phyloP scores from a whole-genome alignment of 2,113 vertebrate species.

The Scortum barcoo region DNA sequence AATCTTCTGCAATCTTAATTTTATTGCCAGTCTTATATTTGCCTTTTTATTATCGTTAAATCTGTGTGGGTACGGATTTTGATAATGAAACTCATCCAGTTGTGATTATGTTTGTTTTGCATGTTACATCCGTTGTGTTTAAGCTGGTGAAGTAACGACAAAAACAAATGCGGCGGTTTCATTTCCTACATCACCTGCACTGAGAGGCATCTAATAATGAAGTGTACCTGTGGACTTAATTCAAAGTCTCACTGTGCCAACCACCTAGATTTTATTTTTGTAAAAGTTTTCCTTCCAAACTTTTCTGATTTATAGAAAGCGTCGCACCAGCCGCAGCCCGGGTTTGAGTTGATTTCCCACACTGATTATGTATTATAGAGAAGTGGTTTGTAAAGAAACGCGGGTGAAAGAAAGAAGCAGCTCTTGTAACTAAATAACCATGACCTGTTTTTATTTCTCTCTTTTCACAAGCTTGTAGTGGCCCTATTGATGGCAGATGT shows the following conservation, averaged over 20 bases:
- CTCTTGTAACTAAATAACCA: conserved; percentile 58
- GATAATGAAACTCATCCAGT: background rate
- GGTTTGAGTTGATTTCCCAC: conserved; percentile 56
- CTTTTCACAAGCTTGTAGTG: background rate
- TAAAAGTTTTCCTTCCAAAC: background rate
- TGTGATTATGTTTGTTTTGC: background rate
- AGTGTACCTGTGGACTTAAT: background rate
- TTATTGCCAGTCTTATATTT: too few species aligned
- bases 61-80: background rate
- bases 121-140: background rate
- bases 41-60: too few species aligned
- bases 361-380: conserved; percentile 48
- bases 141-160: background rate
- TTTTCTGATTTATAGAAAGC: background rate
- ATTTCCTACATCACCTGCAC: background rate
- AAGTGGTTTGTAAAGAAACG: conserved; percentile 24
- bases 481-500: conserved; percentile 20
- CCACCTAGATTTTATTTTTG: background rate
- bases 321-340: background rate
- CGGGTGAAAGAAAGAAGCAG: background rate
- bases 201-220: background rate
- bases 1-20: too few species aligned
- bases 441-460: conserved; percentile 60
- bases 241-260: too few species aligned
- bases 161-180: background rate